Evolutionary conservation across 2,888 invertebrate genomes (phyloP), one percentile per base, ranked within the genome.

Genomic region (Ophraella communa): DNA sequence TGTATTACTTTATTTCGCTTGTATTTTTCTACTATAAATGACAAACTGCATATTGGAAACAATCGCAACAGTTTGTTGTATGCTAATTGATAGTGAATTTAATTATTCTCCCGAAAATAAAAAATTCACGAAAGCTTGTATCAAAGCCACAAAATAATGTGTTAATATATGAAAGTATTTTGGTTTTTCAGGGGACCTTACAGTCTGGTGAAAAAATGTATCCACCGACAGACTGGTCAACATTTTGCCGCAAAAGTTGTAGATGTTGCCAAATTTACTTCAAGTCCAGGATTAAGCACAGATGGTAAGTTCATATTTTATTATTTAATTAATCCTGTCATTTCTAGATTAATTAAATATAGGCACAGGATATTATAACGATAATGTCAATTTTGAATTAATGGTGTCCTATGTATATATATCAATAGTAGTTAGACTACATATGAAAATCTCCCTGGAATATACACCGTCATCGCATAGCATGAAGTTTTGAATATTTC

Each of bases 181-280:
- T 39, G 71, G 74, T 77, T 70, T 84, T 84, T 2, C 85, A 95
- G 95, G 87, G 97, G 97, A 74, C 97, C 97, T 78, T 97, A 96
- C 87, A 97, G 97, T 81, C 89, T 97, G 81, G 97, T 98, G 62
- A 88, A 96, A 73, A 88, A 96, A 84, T 98, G 98, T 84, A 91
- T 96, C 75, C 97, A 97, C 83, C 88, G 96, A 67, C 95, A 96
- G 82, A 95, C 96, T 11, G 92, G 90, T 59, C 95, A 96, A 83
- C 95, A 95, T 82, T 98, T 96, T 86, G 98, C 98, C 64, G 98
- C 98, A 74, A 98, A 98, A 87, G 96, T 98, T 78, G 95, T 98
- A 73, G 98, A 98, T 84, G 96, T 98, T 61, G 95, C 95, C 74
- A 95, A 96, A 81, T 98, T 98, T 83, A 96, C 96, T 71, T 94